Conservation (phyloP, 2,888 invertebrate genomes). For the Scaptomyza caliginosa region DNA sequence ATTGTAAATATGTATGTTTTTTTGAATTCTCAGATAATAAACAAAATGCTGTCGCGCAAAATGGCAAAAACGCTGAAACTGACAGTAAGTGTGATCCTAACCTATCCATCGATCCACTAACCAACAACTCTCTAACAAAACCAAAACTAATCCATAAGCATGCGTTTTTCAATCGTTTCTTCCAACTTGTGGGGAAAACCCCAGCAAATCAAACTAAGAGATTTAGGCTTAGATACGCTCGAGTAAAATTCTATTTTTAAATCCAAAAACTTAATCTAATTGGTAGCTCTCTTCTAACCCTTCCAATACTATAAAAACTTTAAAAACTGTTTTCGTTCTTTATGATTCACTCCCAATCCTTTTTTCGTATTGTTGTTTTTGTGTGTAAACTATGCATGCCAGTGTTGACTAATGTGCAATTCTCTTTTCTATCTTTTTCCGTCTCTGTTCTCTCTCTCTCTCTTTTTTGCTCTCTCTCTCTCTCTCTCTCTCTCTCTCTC, state of each 20-base stretch:
- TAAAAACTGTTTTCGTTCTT: not conserved
- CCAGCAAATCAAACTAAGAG: no score
- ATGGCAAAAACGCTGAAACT: constrained; percentile 82
- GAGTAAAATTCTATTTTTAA: no score
- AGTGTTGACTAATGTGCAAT: constrained; percentile 18
- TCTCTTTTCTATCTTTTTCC: constrained; percentile 30
- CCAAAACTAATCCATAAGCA: no score
- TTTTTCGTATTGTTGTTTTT: not conserved
- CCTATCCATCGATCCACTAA: constrained; percentile 5
- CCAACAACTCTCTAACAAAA: not conserved
- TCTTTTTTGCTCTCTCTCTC: constrained; percentile 60
- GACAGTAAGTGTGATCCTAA: constrained; percentile 80
- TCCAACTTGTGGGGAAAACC: no score
- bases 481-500: constrained; percentile 50
- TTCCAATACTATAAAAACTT: not conserved
- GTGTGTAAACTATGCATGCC: constrained; percentile 16
- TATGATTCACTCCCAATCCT: no score
- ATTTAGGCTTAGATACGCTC: no score
- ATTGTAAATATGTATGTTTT: constrained; percentile 72
- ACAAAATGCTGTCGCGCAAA: constrained; percentile 81
- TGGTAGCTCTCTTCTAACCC: not conserved
- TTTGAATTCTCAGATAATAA: constrained; percentile 83
- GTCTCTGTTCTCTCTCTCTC: constrained; percentile 46
- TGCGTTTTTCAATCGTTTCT: no score
- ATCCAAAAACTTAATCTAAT: no score